Base-by-base conservation (phyloP, 2,797 vertebrate genomes). In the Bradypus variegatus region DNA sequence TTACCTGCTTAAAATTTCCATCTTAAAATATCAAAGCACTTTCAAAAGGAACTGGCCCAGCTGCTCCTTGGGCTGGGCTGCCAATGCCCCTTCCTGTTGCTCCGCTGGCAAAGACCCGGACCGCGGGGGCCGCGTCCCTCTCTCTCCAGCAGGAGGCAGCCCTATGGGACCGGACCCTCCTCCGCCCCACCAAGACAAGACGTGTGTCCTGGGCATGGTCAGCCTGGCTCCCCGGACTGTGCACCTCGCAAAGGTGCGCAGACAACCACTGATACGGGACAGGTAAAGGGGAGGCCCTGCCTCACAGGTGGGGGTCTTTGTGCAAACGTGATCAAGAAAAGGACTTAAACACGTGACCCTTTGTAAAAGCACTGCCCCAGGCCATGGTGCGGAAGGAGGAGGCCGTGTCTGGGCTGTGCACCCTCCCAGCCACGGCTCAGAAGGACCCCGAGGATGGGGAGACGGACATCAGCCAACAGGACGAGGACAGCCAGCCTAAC, bases 11-110 rank as follows among this genome's bases (percentile, higher is more conserved):
- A 29, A 69, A 29, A 89, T 87, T 75, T 83, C 78, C 48, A 78
- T 23, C 33, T 18, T 69, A 60, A 14, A 85, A 95, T 41, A 84
- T 60, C 91, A 94, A n/a, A 90, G 94, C 88, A 33, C n/a, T 90
- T 72, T 50, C 76, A 70, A 53, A 85, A 94, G 92, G 76, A 76
- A 55, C 89, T 6, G 31, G 93, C 38, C 77, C 19, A 75, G 15
- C 15, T 69, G 48, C 36, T 33, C n/a, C 69, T 77, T 79, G 7
- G 3, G 5, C 87, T 1, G 7, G 45, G 48, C 1, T 1, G 77
- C 88, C 92, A 88, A 88, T 3, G 45, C 64, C 82, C 81, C 93
- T 85, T 93, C 92, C 95, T 90, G 88, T 90, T 29, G 0, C 94
- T 25, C 1, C 1, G 12, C 41, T 76, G 91, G 86, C 89, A 31